Evolutionary conservation across 2,797 vertebrate species (phyloP).

Genomic region (Lates japonicus): DNA sequence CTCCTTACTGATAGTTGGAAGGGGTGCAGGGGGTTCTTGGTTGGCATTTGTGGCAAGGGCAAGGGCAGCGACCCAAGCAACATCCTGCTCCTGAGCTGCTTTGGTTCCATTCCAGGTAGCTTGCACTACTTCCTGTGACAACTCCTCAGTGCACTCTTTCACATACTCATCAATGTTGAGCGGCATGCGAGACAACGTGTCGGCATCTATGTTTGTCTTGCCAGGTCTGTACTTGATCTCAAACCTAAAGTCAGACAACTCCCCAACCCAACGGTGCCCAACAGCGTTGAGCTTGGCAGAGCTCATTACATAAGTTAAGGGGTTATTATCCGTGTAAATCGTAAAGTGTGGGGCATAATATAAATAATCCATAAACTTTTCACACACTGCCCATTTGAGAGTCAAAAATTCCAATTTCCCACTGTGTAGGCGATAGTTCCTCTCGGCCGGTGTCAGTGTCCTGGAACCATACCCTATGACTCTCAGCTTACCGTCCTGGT

Average conservation of each 20-base stretch:
- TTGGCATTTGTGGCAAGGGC: too few species aligned
- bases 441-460: conserved; percentile 9
- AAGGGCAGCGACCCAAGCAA: too few species aligned
- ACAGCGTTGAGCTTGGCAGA: not conserved
- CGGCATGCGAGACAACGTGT: not conserved
- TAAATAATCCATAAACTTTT: conserved; percentile 12
- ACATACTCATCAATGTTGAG: too few species aligned
- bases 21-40: too few species aligned
- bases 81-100: too few species aligned
- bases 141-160: too few species aligned
- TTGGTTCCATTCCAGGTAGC: too few species aligned
- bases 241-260: not conserved
- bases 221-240: not conserved
- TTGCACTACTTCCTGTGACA: too few species aligned
- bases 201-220: not conserved
- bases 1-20: too few species aligned
- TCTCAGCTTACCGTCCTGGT: not conserved
- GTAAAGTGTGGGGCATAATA: conserved; percentile 4
- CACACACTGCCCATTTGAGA: conserved; percentile 6
- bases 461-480: conserved; percentile 12
- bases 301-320: not conserved
- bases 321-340: not conserved
- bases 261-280: not conserved
- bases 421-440: not conserved
- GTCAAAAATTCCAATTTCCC: conserved; percentile 11